Conservation (phyloP, 1,140 invertebrate genomes). For the Zaprionus inermis region DNA sequence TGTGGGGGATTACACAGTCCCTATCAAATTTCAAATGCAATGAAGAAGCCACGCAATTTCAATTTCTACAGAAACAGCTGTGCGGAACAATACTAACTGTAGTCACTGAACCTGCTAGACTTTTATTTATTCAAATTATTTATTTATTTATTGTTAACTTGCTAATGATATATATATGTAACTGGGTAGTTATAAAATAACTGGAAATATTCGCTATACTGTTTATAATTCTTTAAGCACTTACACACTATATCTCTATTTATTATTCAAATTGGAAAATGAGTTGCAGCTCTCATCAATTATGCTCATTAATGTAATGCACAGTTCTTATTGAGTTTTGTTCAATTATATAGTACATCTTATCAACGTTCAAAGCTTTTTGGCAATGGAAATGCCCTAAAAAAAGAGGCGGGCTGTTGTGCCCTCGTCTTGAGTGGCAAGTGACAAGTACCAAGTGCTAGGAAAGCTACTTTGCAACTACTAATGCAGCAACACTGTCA, state of each 20-base stretch:
- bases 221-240: no score
- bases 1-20: background rate
- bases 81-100: background rate
- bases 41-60: constrained; percentile 27
- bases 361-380: constrained; percentile 27
- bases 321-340: constrained; percentile 5
- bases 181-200: no score
- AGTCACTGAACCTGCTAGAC: background rate
- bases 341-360: constrained; percentile 29
- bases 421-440: constrained; percentile 22
- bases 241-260: background rate
- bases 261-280: constrained; percentile 20
- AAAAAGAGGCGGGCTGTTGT: constrained; percentile 13
- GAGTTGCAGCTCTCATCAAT: constrained; percentile 1
- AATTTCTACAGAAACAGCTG: background rate
- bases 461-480: constrained; percentile 32
- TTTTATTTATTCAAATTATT: no score
- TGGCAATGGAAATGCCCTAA: constrained; percentile 6
- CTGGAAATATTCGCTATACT: no score
- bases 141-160: no score
- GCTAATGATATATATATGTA: no score
- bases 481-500: constrained; percentile 10
- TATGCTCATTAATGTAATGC: constrained; percentile 2
- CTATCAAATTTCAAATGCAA: constrained; percentile 51
- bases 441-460: constrained; percentile 37